phyloP scores from a whole-genome alignment of 2,888 invertebrate species.

The Microplitis deprimator region DNA sequence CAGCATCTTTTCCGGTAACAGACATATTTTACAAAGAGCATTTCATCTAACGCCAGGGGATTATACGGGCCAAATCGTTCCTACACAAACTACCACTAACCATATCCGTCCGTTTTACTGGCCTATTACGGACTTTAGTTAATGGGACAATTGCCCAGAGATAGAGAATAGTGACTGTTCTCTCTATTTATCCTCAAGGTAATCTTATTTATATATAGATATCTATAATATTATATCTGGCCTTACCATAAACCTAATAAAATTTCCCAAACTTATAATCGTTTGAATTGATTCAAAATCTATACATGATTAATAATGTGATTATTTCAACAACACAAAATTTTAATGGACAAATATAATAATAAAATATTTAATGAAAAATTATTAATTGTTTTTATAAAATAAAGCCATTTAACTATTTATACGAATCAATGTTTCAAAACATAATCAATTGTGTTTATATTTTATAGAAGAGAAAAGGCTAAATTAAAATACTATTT shows the following conservation, averaged over 20 bases:
- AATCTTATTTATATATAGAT: slow-evolving; percentile 13
- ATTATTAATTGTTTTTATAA: no score
- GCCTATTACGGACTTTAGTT: slow-evolving; percentile 59
- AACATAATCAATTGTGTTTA: no score
- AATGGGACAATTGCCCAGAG: slow-evolving; percentile 54
- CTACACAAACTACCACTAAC: slow-evolving; percentile 46
- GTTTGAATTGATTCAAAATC: slow-evolving; percentile 27
- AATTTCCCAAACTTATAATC: slow-evolving; percentile 20
- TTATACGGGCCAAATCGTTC: slow-evolving; percentile 37
- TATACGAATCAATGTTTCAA: no score
- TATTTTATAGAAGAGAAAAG: no score
- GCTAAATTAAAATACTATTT: no score
- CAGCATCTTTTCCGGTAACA: not conserved
- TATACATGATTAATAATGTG: not conserved
- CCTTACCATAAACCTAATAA: slow-evolving; percentile 9
- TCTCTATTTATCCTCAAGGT: not conserved
- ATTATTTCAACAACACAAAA: not conserved
- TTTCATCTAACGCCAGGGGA: slow-evolving; percentile 34
- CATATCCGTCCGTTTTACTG: slow-evolving; percentile 56
- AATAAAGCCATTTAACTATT: no score
- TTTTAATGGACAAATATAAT: not conserved
- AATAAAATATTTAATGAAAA: no score
- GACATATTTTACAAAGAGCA: slow-evolving; percentile 45
- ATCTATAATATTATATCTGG: slow-evolving; percentile 8
- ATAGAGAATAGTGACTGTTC: slow-evolving; percentile 42